phyloP scores from a whole-genome alignment of 2,888 invertebrate species.

The Lingula anatina region DNA sequence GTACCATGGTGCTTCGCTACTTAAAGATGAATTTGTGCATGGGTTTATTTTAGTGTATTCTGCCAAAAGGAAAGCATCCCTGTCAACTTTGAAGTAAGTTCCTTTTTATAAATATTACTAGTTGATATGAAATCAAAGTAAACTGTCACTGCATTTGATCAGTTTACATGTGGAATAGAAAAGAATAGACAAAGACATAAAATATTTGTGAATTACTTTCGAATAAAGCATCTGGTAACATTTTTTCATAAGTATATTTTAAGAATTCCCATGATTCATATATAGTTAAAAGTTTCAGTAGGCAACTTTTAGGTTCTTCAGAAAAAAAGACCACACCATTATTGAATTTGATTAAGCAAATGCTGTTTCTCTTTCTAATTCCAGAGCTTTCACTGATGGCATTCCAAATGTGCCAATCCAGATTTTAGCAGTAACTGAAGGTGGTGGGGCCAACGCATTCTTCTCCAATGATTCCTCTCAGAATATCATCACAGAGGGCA shows the following conservation, averaged over 20 bases:
- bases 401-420: slow-evolving; percentile 83
- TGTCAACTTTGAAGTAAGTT: slow-evolving; percentile 75
- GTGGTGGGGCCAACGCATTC: slow-evolving; percentile 79
- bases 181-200: no score
- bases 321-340: no score
- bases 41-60: slow-evolving; percentile 94
- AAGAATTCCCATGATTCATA: no score
- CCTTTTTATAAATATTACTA: neutral
- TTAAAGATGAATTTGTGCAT: slow-evolving; percentile 79
- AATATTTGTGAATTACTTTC: no score
- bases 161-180: no score
- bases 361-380: no score
- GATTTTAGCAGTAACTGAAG: slow-evolving; percentile 77
- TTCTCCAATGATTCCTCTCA: slow-evolving; percentile 86
- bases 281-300: no score
- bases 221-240: no score
- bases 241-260: no score
- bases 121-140: no score
- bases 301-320: no score
- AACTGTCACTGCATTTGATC: neutral
- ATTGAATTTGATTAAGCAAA: no score
- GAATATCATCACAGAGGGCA: slow-evolving; percentile 86
- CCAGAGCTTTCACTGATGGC: slow-evolving; percentile 85
- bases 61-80: slow-evolving; percentile 87
- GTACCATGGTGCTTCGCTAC: slow-evolving; percentile 88